Conservation (phyloP, 2,888 invertebrate species). For the Dynastes hyllus region DNA sequence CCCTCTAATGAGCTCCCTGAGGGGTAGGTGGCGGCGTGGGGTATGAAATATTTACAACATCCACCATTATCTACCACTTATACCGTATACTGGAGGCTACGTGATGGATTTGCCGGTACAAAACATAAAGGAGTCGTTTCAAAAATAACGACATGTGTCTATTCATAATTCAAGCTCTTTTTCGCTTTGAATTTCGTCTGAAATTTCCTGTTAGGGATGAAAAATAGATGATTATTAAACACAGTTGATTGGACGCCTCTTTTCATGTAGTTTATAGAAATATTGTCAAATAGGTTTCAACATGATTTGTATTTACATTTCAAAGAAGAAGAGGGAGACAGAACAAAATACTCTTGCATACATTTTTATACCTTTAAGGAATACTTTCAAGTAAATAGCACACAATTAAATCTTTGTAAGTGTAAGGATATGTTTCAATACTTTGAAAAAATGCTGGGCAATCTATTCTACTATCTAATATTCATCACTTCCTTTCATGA, state of each 20-base stretch:
- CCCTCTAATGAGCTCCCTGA: conserved; percentile 63
- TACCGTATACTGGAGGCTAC: conserved; percentile 52
- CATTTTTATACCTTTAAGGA: too few relatives aligned
- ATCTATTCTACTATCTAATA: too few relatives aligned
- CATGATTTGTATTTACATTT: too few relatives aligned
- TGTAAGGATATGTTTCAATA: too few relatives aligned
- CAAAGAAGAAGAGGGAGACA: too few relatives aligned
- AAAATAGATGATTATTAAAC: conserved; percentile 39
- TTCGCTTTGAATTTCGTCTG: conserved; percentile 27
- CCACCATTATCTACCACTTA: conserved; percentile 65
- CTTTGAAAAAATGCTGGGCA: too few relatives aligned
- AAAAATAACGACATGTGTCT: conserved; percentile 60
- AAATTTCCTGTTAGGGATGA: conserved; percentile 2
- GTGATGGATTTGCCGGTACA: conserved; percentile 58
- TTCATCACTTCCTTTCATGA: too few relatives aligned
- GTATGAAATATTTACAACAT: conserved; percentile 65
- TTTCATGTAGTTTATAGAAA: not conserved
- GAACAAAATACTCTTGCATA: too few relatives aligned
- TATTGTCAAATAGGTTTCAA: too few relatives aligned
- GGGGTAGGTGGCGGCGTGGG: conserved; percentile 58
- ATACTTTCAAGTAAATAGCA: too few relatives aligned
- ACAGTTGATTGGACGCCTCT: conserved; percentile 9
- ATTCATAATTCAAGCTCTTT: conserved; percentile 34
- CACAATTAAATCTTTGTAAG: too few relatives aligned
- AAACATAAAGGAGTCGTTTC: conserved; percentile 42